Evolutionary conservation across 2,113 vertebrate genomes (phyloP).

Genomic region (Pica pica): DNA sequence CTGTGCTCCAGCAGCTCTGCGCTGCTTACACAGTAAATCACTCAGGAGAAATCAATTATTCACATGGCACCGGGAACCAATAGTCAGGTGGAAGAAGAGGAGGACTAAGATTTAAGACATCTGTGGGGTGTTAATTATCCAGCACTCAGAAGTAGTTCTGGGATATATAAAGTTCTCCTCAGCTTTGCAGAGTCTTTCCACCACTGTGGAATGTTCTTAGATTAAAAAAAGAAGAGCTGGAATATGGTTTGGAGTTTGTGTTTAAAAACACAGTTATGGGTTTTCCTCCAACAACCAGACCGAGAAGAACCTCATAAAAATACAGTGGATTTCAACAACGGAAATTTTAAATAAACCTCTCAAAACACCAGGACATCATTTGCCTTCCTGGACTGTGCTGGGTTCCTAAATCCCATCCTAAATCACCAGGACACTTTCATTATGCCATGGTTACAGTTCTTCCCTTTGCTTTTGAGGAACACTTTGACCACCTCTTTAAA

Average conservation of each 20-base stretch:
- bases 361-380: background rate
- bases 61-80: background rate
- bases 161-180: background rate
- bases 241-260: background rate
- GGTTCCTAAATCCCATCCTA: background rate
- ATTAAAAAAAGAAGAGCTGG: background rate
- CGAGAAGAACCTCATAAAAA: background rate
- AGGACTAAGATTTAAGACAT: background rate
- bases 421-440: background rate
- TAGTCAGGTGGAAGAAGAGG: background rate
- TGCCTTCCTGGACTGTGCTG: background rate
- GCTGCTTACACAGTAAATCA: background rate
- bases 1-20: background rate
- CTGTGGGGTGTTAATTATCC: background rate
- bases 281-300: background rate
- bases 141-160: background rate
- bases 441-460: background rate
- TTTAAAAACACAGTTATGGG: background rate
- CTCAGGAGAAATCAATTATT: background rate
- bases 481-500: background rate
- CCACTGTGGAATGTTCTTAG: background rate
- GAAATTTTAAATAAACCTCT: background rate
- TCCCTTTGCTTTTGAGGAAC: background rate
- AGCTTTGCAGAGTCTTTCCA: background rate
- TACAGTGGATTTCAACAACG: background rate